phyloP scores from a whole-genome alignment of 2,797 vertebrate genomes.

The Huso huso region DNA sequence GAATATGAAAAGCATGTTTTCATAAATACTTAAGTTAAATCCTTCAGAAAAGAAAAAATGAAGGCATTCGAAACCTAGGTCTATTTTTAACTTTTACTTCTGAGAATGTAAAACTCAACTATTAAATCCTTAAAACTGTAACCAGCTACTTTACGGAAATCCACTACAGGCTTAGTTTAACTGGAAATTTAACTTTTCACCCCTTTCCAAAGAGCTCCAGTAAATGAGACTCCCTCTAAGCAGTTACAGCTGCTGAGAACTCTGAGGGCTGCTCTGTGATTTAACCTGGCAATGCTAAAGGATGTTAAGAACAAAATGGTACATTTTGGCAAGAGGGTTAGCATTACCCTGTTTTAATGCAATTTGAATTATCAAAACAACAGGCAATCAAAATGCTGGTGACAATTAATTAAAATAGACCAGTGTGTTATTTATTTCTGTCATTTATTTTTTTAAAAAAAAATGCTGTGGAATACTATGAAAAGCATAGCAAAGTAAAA shows the following conservation, averaged over 20 bases:
- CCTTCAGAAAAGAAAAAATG: constrained; percentile 7
- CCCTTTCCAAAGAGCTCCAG: constrained; percentile 9
- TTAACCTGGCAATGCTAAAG: background rate
- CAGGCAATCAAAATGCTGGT: no score
- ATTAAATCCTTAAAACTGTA: constrained; percentile 12
- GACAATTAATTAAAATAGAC: no score
- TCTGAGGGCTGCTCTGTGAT: background rate
- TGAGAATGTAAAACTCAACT: constrained; percentile 7
- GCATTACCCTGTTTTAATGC: no score
- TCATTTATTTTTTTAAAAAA: no score
- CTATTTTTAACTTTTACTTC: constrained; percentile 12
- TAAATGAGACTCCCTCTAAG: background rate
- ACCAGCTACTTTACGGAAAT: constrained; percentile 12
- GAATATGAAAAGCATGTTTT: background rate
- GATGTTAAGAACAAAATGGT: background rate
- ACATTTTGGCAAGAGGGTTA: no score
- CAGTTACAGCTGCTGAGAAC: no score
- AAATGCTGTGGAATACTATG: no score
- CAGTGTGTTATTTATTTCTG: no score
- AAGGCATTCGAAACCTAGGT: constrained; percentile 1
- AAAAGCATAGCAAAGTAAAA: no score
- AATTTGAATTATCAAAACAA: no score
- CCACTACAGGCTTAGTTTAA: constrained; percentile 15
- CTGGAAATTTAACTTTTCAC: constrained; percentile 14
- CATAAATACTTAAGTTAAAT: background rate